These are phyloP conservation scores for Drosophila yakuba DNA, from an alignment of 1,140 invertebrate species.

Conservation along the genomic window DNA sequence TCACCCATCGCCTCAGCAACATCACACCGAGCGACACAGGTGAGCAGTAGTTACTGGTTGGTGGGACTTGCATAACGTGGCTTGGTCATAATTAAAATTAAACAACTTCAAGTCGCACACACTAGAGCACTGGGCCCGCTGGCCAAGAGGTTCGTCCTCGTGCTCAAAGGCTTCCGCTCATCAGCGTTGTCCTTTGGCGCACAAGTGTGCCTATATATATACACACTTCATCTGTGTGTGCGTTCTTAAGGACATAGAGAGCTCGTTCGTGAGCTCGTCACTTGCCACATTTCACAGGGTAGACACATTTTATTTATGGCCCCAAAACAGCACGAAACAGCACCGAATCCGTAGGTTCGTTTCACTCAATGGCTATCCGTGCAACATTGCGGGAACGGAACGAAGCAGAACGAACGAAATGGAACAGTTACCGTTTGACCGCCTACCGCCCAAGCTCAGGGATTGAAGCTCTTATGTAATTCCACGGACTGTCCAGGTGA, in stretches of 20 bases:
- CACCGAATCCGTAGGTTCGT: conserved; percentile 35
- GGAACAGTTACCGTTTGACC: conserved; percentile 64
- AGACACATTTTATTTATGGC: conserved; percentile 62
- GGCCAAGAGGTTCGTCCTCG: conserved; percentile 62
- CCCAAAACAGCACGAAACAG: conserved; percentile 19
- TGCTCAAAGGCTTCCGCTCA: conserved; percentile 26
- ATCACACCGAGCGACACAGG: conserved; percentile 87
- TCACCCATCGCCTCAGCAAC: conserved; percentile 86
- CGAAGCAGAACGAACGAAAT: conserved; percentile 49
- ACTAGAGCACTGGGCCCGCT: conserved; percentile 42
- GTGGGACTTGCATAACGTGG: conserved; percentile 64
- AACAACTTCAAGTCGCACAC: conserved; percentile 70
- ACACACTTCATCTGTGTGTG: conserved; percentile 1
- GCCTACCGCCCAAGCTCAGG: conserved; percentile 11
- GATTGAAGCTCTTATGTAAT: conserved; percentile 60
- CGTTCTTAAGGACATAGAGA: too few relatives aligned
- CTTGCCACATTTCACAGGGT: conserved; percentile 56
- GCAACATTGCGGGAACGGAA: too few relatives aligned
- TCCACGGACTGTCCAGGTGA: conserved; percentile 4
- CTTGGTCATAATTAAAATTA: conserved; percentile 73
- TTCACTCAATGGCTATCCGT: conserved; percentile 37
- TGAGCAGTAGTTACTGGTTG: conserved; percentile 64
- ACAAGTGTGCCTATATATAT: conserved; percentile 24
- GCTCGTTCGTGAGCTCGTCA: conserved; percentile 20
- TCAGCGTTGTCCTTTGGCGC: conserved; percentile 59